Base-by-base conservation (phyloP, 2,888 invertebrate species). In the Drosophila neoperkinsi region DNA sequence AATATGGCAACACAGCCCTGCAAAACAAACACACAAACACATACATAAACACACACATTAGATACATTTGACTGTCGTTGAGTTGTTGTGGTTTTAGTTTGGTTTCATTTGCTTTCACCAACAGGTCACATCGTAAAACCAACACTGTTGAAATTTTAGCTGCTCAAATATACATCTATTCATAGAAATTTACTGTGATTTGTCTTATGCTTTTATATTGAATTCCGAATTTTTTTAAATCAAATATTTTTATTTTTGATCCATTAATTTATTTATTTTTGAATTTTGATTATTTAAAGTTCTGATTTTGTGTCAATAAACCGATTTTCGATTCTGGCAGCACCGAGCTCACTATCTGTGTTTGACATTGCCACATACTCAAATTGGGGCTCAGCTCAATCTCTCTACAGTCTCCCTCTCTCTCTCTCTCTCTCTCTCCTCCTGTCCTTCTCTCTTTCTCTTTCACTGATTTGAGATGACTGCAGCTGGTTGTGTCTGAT, bases 1-100 rank as follows among this genome's bases (percentile, higher is more conserved):
- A 97, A 96, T 77, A 97, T 95, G 79, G 97, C 95, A 81, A 97
- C 96, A 93, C 97, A 97, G 79, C 97, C 97, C 96, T 97, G 95
- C 71, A 79, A 90, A 68, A 71, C 65, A 51, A 62, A 67, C 43
- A 75, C 7, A 75, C 16, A 52, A 11, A 60, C 28, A 60, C 16
- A 53, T 6, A 52, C 41, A 51, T 11, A 50, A 6, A 43, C n/a
- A 69, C 1, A 46, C 21, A 43, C 10, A 43, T 34, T 46, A 31
- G 21, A 34, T 36, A 51, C 6, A 59, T 53, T 31, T 34, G 9
- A 30, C 38, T 36, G 36, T 51, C 9, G 33, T 41, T 70, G 38
- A 58, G 67, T 25, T 67, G 50, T 51, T 28, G 38, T 56, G 38
- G 33, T 52, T 50, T 16, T 43, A 77, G 56, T 55, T 33, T 3